phyloP scores from a whole-genome alignment of 2,797 vertebrate species.

The Labeo calbasu region DNA sequence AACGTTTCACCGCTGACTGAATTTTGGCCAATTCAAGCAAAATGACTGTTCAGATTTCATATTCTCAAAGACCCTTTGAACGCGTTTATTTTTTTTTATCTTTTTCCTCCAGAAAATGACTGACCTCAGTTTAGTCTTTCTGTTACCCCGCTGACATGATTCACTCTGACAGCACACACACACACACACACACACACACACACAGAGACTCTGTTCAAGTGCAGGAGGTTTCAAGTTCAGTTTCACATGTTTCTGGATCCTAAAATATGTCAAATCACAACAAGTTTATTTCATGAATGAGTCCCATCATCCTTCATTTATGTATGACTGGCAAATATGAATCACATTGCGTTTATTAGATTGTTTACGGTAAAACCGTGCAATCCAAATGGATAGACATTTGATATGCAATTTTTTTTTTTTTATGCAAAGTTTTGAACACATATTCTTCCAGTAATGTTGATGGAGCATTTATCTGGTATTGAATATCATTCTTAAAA shows the following conservation, averaged over 20 bases:
- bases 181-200: not conserved
- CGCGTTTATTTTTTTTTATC: not conserved
- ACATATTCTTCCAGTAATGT: not conserved
- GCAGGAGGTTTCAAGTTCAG: no score
- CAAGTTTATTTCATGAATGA: no score
- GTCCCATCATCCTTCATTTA: no score
- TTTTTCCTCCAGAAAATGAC: not conserved
- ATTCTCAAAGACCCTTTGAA: constrained; percentile 16
- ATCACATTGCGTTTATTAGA: no score
- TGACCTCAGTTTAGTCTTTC: constrained; percentile 24
- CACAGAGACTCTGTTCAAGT: not conserved
- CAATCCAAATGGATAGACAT: not conserved
- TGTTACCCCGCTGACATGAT: not conserved
- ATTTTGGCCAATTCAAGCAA: constrained; percentile 4
- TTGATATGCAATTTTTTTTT: not conserved
- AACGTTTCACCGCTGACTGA: not conserved
- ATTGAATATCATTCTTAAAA: no score
- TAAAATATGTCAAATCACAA: no score
- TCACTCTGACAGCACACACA: not conserved
- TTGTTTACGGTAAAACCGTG: no score
- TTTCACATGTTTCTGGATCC: no score
- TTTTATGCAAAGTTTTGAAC: no score
- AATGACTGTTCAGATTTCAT: constrained; percentile 1
- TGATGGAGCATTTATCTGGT: no score
- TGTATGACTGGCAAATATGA: no score